These are phyloP conservation scores for Lonchura striata DNA, from an alignment of 2,113 vertebrate species.

Conservation along the genomic window DNA sequence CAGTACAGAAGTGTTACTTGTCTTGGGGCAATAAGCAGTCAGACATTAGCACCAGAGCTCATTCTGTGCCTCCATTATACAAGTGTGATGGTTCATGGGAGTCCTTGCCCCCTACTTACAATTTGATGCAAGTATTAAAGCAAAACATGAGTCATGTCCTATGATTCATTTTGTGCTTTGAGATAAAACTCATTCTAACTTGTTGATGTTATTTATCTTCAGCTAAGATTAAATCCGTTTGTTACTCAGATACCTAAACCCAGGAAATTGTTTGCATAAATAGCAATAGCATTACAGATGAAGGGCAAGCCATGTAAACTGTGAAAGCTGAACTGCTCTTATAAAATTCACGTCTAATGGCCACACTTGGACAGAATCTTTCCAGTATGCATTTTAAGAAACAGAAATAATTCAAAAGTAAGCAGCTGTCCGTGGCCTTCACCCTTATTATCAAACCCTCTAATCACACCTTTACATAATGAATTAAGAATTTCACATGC, in stretches of 20 bases:
- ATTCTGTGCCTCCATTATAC: accelerated
- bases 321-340: not conserved
- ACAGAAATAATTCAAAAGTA: not conserved
- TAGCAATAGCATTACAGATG: not conserved
- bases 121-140: not conserved
- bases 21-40: not conserved
- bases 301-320: not conserved
- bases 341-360: accelerated
- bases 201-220: not conserved
- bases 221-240: not conserved
- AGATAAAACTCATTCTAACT: not conserved
- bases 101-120: not conserved
- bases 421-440: accelerated
- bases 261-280: not conserved
- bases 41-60: not conserved
- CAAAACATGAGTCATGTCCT: not conserved
- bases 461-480: not conserved
- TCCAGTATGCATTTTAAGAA: not conserved
- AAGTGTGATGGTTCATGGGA: accelerated
- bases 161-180: not conserved
- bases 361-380: not conserved
- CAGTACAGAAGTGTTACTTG: not conserved
- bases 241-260: not conserved
- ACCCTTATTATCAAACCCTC: not conserved
- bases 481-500: not conserved